phyloP scores from a whole-genome alignment of 2,888 invertebrate genomes.

The Tribolium freemani region DNA sequence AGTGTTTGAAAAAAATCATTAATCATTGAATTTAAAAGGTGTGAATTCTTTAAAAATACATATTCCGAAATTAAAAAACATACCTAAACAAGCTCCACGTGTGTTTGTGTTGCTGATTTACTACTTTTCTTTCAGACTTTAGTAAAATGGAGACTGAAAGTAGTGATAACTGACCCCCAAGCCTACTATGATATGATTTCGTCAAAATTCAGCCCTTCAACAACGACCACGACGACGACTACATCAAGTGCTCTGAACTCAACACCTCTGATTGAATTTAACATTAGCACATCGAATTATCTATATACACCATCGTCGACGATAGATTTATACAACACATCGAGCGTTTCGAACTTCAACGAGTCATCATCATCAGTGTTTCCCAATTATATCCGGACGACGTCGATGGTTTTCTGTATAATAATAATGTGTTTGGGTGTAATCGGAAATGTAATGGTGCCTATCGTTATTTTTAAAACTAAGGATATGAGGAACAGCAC shows the following conservation, averaged over 20 bases:
- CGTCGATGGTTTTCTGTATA: conserved; percentile 90
- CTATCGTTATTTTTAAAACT: conserved; percentile 90
- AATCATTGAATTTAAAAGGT: too few relatives aligned
- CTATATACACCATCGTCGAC: conserved; percentile 56
- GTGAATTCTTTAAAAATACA: too few relatives aligned
- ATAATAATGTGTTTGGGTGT: conserved; percentile 91
- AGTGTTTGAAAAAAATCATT: too few relatives aligned
- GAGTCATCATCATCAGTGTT: conserved; percentile 69
- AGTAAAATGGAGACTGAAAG: conserved; percentile 12
- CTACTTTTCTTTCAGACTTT: conserved; percentile 14
- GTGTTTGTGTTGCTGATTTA: background rate
- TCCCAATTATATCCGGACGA: conserved; percentile 88
- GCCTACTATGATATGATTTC: conserved; percentile 65
- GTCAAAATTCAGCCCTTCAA: conserved; percentile 55
- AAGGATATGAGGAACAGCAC: conserved; percentile 96
- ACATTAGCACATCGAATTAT: conserved; percentile 57
- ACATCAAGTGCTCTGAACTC: conserved; percentile 50
- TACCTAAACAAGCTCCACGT: background rate
- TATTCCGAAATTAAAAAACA: too few relatives aligned
- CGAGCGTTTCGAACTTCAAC: conserved; percentile 52
- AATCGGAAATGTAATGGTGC: conserved; percentile 94
- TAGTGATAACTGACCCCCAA: conserved; percentile 26
- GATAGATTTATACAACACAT: conserved; percentile 50
- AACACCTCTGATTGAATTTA: conserved; percentile 52
- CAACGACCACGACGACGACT: conserved; percentile 36